Base-by-base conservation (phyloP, 2,888 invertebrate species). In the Lysandra coridon region DNA sequence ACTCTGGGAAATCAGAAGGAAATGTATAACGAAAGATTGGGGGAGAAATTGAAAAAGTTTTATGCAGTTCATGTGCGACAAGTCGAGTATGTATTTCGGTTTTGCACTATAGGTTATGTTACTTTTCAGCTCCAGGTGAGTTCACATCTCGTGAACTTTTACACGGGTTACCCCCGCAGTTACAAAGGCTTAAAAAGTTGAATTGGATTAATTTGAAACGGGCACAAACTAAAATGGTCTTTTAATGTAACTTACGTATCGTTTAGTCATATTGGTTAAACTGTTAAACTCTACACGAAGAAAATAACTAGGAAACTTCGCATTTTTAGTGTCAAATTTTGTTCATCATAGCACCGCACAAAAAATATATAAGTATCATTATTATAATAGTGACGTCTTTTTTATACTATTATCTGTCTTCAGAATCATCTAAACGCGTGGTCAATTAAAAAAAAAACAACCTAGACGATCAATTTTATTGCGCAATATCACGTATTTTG, bases 61-160 rank as follows among this genome's bases (percentile, higher is more conserved):
- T 88, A 92, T 79, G 60, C 79, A 4, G 78, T 83, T 17, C 92
- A 93, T 80, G 81, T 86, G 1, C 83, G 86, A 37, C 83, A 88
- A 75, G 85, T 88, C 79, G 78, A 87, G 91, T 91, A 86, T 82
- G 90, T 88, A 80, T 64, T 64, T 23, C 6, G 2, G 23, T 23
- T 64, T 64, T 12, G 33, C 2, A 40, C 37, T 5, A 40, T 64
- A 10, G 10, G 10, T 64, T n/a, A 23, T 64, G 3, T 23, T 30
- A 30, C 12, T 23, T 64, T 64, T 64, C 64, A 64, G 64, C 30
- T 12, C 23, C 12, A 7, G 30, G 64, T 64, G n/a, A 62, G 23
- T 30, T 30, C 2, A 30, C 4, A 62, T 10, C n/a, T 62, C n/a
- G 64, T 64, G 4, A 64, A 64, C 64, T 30, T 64, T 64, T 30